Conservation (phyloP, 2,888 invertebrate genomes). For the Mythimna pallens region DNA sequence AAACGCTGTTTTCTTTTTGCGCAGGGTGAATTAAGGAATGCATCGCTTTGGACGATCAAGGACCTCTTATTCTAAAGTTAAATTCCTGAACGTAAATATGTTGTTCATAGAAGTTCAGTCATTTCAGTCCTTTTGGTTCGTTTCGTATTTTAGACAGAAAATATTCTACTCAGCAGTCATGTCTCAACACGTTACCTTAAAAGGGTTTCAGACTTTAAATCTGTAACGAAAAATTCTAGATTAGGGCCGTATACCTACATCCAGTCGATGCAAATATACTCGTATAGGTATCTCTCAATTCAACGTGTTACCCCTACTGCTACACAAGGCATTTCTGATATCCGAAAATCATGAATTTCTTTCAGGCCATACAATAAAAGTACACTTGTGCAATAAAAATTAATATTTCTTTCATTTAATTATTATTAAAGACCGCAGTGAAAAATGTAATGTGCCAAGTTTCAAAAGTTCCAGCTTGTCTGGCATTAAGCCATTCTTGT, state of each 20-base stretch:
- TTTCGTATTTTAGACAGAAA: neutral
- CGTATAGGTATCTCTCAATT: neutral
- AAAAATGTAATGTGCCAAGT: conserved; percentile 61
- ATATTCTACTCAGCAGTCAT: neutral
- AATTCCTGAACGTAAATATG: neutral
- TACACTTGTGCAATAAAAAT: neutral
- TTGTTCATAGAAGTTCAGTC: neutral
- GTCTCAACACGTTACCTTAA: neutral
- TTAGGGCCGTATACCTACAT: neutral
- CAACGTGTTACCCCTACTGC: neutral
- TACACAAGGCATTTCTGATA: neutral
- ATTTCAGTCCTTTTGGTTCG: neutral
- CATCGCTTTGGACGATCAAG: neutral
- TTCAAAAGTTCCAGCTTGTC: conserved; percentile 59
- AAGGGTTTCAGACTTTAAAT: neutral
- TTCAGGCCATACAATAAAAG: neutral
- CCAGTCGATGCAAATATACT: neutral
- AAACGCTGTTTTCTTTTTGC: neutral
- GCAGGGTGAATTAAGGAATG: neutral
- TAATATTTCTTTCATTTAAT: conserved; percentile 14
- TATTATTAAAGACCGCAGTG: conserved; percentile 34
- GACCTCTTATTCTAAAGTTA: neutral
- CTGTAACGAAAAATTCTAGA: neutral
- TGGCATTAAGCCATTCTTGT: conserved; percentile 70
- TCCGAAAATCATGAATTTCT: neutral